phyloP scores from a whole-genome alignment of 1,140 invertebrate genomes.

The Muscidifurax raptorellus region DNA sequence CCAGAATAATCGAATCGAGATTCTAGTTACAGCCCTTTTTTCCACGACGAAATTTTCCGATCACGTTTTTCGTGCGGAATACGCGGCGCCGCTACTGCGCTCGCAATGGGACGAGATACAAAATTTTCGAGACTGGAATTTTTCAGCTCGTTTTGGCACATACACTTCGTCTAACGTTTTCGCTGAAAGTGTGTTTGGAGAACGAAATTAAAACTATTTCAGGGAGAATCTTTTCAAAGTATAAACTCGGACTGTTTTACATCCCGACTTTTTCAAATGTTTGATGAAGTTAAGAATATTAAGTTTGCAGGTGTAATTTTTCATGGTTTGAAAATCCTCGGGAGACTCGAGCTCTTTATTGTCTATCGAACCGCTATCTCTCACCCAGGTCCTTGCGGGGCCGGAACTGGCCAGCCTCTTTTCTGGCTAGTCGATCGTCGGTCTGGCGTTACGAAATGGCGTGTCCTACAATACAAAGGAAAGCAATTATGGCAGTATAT shows the following conservation, averaged over 20 bases:
- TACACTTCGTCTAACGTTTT: not conserved
- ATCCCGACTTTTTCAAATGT: too few relatives aligned
- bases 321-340: not conserved
- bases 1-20: conserved; percentile 41
- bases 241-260: not conserved
- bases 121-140: not conserved
- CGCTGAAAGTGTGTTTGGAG: not conserved
- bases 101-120: not conserved
- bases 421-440: conserved; percentile 48
- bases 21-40: conserved; percentile 17
- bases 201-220: not conserved
- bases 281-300: too few relatives aligned
- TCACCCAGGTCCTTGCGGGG: not conserved
- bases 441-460: conserved; percentile 56
- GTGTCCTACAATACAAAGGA: conserved; percentile 56
- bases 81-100: not conserved
- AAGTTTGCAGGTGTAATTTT: too few relatives aligned
- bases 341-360: not conserved
- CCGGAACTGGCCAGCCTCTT: conserved; percentile 59
- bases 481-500: conserved; percentile 54
- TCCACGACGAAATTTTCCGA: conserved; percentile 6
- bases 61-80: not conserved
- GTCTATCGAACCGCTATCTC: not conserved
- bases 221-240: not conserved
- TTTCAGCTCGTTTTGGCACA: not conserved